A percentile compares a stretch with the other conserved stretches of the same genome.
phyloP scores from a whole-genome alignment of 2,113 vertebrate genomes.

The Sylvia atricapilla region DNA sequence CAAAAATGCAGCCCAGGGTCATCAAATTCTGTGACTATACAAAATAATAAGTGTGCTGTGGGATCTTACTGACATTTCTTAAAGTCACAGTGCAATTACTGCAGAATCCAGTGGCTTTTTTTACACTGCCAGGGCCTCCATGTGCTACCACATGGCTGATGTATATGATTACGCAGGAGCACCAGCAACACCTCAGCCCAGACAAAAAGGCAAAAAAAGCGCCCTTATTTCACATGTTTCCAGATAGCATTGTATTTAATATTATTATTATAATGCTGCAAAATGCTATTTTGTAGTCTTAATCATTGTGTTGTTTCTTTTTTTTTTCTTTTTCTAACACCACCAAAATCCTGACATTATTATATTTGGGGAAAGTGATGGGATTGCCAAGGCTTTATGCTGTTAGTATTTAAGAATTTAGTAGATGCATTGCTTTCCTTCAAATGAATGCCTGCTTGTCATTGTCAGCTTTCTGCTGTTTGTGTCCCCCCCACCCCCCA shows the following conservation, averaged over 20 bases:
- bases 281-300: background rate
- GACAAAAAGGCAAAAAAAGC: background rate
- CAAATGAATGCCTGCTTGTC: background rate
- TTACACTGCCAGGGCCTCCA: background rate
- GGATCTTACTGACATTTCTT: background rate
- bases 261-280: background rate
- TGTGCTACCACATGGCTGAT: background rate
- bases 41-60: background rate
- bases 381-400: background rate
- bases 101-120: background rate
- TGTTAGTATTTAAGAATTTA: background rate
- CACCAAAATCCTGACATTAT: background rate
- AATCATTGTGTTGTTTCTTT: background rate
- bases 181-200: background rate
- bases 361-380: background rate
- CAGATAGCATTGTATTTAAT: background rate
- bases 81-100: background rate
- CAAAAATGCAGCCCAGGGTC: background rate
- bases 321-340: background rate
- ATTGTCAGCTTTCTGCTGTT: background rate
- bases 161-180: background rate
- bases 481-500: fast-evolving
- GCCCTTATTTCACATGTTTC: background rate
- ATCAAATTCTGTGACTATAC: background rate
- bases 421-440: background rate